Evolutionary conservation across 2,797 vertebrate species (phyloP), one percentile per base, ranked within the genome.

Genomic region (Hybognathus amarus): DNA sequence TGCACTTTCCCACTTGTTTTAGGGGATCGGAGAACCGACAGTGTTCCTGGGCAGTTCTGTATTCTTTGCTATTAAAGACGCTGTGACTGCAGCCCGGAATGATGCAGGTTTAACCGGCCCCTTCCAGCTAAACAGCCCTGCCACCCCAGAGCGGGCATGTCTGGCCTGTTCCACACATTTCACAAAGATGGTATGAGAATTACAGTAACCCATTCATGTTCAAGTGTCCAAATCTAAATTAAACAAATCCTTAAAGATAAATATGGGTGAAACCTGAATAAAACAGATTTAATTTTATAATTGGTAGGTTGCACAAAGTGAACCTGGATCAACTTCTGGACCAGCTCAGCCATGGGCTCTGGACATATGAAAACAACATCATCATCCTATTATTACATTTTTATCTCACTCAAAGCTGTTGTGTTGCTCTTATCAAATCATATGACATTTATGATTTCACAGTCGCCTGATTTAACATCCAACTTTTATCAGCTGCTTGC

Each of bases 11-110:
- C n/a, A 73, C 22, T 64, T 54, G 47, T 89, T 84, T 76, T 89
- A 98, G 97, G 97, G 97, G 0, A 92, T 97, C 0, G 97, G 97
- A 2, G 97, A 98, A 71, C 95, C 97, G 0, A 85, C 90, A 6
- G 22, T 98, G 84, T 97, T 95, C 92, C 90, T 98, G 88, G 97
- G 96, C 54, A 95, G 95, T 38, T 94, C 96, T 0, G 96, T 96
- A 63, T 97, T 97, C 92, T 96, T 97, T 0, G 97, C 97, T 85
- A 95, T 98, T 71, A 94, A 95, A 87, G 96, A 97, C 15, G 97
- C 97, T 0, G 85, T 95, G 86, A 90, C 92, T 0, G 87, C 91
- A 0, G 95, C 93, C 0, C 93, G 95, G 20, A 94, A 85, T 0
- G 94, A 96, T 27, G 94, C 93, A 9, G 94, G 92, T 10, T 77